Percentiles rank a stretch among this genome's conserved stretches.
phyloP scores from a whole-genome alignment of 2,888 invertebrate genomes.

The Drosophila multiciliata region DNA sequence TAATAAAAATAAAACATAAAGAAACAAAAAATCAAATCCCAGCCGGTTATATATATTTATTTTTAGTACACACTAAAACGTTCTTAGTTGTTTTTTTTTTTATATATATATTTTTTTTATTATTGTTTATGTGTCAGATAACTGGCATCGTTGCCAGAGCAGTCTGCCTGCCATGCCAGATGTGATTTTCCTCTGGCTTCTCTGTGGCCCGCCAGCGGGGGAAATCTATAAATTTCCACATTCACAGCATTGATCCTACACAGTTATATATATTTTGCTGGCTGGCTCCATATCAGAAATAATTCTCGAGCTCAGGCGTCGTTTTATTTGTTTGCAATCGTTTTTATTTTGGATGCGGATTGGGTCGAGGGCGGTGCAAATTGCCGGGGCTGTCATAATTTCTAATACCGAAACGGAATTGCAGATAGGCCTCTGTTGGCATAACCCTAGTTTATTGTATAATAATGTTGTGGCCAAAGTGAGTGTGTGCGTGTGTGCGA shows the following conservation, averaged over 20 bases:
- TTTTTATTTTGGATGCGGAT: slow-evolving; percentile 15
- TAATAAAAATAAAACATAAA: too few species aligned
- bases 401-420: slow-evolving; percentile 66
- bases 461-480: slow-evolving; percentile 53
- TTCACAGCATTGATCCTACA: slow-evolving; percentile 61
- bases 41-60: not conserved
- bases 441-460: slow-evolving; percentile 74
- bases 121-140: slow-evolving; percentile 64
- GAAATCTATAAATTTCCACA: slow-evolving; percentile 72
- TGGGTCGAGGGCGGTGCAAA: slow-evolving; percentile 30
- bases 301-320: slow-evolving; percentile 25
- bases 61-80: not conserved
- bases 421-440: slow-evolving; percentile 52
- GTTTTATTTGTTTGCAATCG: slow-evolving; percentile 70
- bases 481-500: not conserved
- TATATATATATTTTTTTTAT: slow-evolving; percentile 45
- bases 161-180: not conserved
- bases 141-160: slow-evolving; percentile 41
- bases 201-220: not conserved
- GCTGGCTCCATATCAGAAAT: slow-evolving; percentile 1
- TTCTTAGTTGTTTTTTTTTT: slow-evolving; percentile 6
- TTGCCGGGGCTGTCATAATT: slow-evolving; percentile 72
- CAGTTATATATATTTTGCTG: slow-evolving; percentile 24
- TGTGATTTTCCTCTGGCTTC: not conserved
- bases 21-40: not conserved